Evolutionary conservation across 1,140 invertebrate species (phyloP), one percentile per base, ranked within the genome.

Genomic region (Drosophila rhopaloa): DNA sequence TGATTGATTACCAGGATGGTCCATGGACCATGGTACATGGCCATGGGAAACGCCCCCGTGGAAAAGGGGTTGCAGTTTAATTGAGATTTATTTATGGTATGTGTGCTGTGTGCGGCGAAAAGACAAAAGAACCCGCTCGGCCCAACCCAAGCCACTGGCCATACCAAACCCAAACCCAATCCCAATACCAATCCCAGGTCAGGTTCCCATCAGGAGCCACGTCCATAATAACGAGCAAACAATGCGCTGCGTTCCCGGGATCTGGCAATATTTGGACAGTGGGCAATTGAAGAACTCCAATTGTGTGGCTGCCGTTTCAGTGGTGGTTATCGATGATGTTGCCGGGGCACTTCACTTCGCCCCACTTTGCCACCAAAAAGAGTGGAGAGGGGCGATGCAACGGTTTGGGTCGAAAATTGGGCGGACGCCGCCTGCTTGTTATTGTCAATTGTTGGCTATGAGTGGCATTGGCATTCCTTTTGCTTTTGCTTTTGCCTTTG

Each of bases 61-160:
- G 27, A 24, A 78, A 77, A 79, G 71, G 84, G 83, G 84, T 89
- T 88, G 83, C 53, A 83, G 72, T 88, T 88, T 89, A 88, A 89
- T 88, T 89, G 83, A 88, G 83, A 88, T 88, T 88, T 88, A 88
- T 88, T 88, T 88, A 80, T 79, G 84, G 61, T 68, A 74, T 54
- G 50, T 74, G 62, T 11, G 58, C 16, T 58, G 40, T 35, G n/a
- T 32, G 29, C 29, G 29, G 6, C 5, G 29, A 32, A 68, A 72
- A 89, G 56, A 77, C 84, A 89, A 84, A 72, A 59, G 73, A 89
- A 29, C 61, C 32, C 16, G 46, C n/a, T 41, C 44, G 8, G 27
- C 47, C 27, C n/a, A 51, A 6, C 48, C 48, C 48, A 51, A 32
- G 7, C 29, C 29, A 32, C 29, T 32, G 29, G 29, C 29, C 29